phyloP scores from a whole-genome alignment of 2,888 invertebrate genomes.

The Agonum fuliginosum region DNA sequence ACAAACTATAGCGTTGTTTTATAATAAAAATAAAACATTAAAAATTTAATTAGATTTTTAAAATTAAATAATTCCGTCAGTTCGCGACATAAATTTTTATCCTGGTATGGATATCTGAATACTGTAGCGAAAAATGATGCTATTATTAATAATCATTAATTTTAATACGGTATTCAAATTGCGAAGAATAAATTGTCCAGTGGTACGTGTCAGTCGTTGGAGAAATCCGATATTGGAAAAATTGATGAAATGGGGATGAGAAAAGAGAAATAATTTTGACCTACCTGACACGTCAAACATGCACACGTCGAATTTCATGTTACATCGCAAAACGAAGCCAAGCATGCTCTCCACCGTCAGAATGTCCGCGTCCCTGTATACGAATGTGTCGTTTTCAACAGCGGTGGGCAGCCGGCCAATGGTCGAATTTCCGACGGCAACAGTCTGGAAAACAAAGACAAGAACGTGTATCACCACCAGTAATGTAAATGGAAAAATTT shows the following conservation, averaged over 20 bases:
- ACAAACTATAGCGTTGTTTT: background rate
- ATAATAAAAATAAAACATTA: background rate
- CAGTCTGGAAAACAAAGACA: slow-evolving; percentile 69
- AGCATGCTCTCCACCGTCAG: slow-evolving; percentile 76
- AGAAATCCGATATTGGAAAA: background rate
- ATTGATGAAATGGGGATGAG: background rate
- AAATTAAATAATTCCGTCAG: too few species aligned
- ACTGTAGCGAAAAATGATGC: too few species aligned
- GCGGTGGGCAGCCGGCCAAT: slow-evolving; percentile 76
- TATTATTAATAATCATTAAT: too few species aligned
- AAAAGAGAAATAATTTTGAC: slow-evolving; percentile 45
- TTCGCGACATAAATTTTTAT: too few species aligned
- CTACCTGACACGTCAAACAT: slow-evolving; percentile 77
- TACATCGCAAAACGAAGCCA: slow-evolving; percentile 79
- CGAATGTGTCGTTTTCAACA: slow-evolving; percentile 74
- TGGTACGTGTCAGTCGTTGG: background rate
- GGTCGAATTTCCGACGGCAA: slow-evolving; percentile 69
- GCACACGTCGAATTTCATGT: slow-evolving; percentile 80
- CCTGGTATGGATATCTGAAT: too few species aligned
- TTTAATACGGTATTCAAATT: too few species aligned
- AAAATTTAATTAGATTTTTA: background rate
- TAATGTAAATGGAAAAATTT: slow-evolving; percentile 51
- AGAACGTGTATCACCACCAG: slow-evolving; percentile 41
- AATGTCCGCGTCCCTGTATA: slow-evolving; percentile 78
- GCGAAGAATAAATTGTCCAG: too few species aligned